Evolutionary conservation across 1,140 invertebrate genomes (phyloP).

Genomic region (Bilobella aurantiaca): DNA sequence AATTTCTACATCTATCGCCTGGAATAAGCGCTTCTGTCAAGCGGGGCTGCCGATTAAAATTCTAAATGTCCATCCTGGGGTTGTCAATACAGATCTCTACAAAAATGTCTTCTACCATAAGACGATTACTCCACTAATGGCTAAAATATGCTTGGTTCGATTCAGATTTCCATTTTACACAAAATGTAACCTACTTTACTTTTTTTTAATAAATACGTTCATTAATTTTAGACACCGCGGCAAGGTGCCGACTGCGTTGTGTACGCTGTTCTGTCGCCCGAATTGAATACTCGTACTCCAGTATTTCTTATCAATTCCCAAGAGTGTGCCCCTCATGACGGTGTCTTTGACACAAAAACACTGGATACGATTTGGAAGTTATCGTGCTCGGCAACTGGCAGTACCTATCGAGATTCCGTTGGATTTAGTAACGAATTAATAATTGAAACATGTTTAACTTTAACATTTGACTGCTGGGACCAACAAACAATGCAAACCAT

Average conservation of each 20-base stretch:
- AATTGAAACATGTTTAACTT: too few species aligned
- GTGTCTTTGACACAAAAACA: too few species aligned
- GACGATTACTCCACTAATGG: background rate
- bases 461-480: too few species aligned
- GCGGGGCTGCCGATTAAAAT: background rate
- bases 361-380: too few species aligned
- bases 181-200: background rate
- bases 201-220: background rate
- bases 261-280: background rate
- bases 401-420: too few species aligned
- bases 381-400: too few species aligned
- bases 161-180: background rate
- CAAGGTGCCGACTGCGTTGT: background rate
- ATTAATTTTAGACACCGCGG: background rate
- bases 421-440: too few species aligned
- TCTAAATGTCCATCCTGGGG: background rate
- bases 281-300: background rate
- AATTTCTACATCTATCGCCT: background rate
- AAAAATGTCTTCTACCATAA: background rate
- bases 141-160: too few species aligned
- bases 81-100: background rate
- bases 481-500: too few species aligned
- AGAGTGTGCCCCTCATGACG: background rate
- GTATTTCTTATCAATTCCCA: background rate
- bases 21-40: background rate